Percentiles rank a stretch among this genome's conserved stretches.
These are phyloP conservation scores for Galleria mellonella DNA, from an alignment of 1,140 invertebrate genomes.

Conservation along the genomic window DNA sequence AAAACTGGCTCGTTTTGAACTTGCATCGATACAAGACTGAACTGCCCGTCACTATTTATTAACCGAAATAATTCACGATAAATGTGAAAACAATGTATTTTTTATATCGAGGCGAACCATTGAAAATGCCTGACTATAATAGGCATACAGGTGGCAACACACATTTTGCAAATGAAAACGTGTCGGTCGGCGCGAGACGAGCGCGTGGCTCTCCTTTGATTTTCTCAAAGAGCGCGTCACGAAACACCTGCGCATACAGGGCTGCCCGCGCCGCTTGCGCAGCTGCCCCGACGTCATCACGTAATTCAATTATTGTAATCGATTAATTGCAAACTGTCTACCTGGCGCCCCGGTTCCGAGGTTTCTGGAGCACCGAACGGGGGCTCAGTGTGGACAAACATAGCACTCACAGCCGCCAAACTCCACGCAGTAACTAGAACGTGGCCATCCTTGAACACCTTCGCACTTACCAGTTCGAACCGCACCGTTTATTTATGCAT, in stretches of 20 bases:
- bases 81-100: too few species aligned
- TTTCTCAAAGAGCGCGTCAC: constrained; percentile 40
- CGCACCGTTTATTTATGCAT: constrained; percentile 11
- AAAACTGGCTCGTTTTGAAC: too few species aligned
- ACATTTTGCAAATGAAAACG: constrained; percentile 35
- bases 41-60: too few species aligned
- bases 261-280: constrained; percentile 31
- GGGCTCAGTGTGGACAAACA: constrained; percentile 8
- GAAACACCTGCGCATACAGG: constrained; percentile 41
- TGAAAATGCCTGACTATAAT: too few species aligned
- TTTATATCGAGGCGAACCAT: too few species aligned
- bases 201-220: constrained; percentile 47
- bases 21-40: too few species aligned
- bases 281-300: constrained; percentile 46
- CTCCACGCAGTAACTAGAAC: constrained; percentile 5
- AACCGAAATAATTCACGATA: too few species aligned
- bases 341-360: constrained; percentile 20
- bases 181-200: constrained; percentile 23
- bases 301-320: constrained; percentile 50
- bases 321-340: constrained; percentile 46
- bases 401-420: too few species aligned
- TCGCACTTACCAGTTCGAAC: constrained; percentile 12
- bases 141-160: neutral
- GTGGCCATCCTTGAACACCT: constrained; percentile 16
- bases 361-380: constrained; percentile 22